Conservation (phyloP, 2,888 invertebrate genomes). For the Acanthopleura granulata region DNA sequence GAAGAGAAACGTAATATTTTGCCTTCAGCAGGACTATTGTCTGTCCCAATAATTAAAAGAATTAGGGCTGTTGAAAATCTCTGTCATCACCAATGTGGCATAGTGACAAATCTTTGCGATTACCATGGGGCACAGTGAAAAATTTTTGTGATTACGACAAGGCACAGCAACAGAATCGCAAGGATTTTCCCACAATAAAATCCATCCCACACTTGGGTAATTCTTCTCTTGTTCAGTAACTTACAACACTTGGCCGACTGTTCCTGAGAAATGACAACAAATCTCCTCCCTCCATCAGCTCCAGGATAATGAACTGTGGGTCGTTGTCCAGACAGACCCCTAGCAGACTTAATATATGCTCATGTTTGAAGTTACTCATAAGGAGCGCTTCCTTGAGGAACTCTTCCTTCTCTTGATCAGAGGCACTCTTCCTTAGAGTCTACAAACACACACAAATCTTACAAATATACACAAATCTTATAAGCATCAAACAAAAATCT, state of each 20-base stretch:
- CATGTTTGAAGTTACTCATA: conserved; percentile 97
- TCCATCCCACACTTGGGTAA: background rate
- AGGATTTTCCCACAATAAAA: too few species aligned
- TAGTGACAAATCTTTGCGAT: too few species aligned
- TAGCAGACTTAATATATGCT: conserved; percentile 91
- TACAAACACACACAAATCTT: conserved; percentile 62
- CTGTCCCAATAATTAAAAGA: too few species aligned
- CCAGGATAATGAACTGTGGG: conserved; percentile 93
- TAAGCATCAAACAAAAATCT: too few species aligned
- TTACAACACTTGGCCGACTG: conserved; percentile 82
- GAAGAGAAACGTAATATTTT: too few species aligned
- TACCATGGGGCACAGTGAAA: too few species aligned
- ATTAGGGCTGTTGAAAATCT: too few species aligned
- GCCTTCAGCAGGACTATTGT: too few species aligned
- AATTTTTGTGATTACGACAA: too few species aligned
- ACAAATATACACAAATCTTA: too few species aligned
- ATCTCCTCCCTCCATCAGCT: conserved; percentile 98
- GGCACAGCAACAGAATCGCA: too few species aligned
- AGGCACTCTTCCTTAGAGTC: conserved; percentile 92
- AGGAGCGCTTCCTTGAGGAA: conserved; percentile 96
- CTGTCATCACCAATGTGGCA: too few species aligned
- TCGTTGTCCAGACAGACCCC: conserved; percentile 96
- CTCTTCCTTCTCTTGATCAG: conserved; percentile 89
- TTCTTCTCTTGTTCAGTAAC: conserved; percentile 31
- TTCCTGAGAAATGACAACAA: conserved; percentile 89